These are phyloP conservation scores for Abramis brama DNA, from an alignment of 2,113 vertebrate genomes.

Conservation along the genomic window DNA sequence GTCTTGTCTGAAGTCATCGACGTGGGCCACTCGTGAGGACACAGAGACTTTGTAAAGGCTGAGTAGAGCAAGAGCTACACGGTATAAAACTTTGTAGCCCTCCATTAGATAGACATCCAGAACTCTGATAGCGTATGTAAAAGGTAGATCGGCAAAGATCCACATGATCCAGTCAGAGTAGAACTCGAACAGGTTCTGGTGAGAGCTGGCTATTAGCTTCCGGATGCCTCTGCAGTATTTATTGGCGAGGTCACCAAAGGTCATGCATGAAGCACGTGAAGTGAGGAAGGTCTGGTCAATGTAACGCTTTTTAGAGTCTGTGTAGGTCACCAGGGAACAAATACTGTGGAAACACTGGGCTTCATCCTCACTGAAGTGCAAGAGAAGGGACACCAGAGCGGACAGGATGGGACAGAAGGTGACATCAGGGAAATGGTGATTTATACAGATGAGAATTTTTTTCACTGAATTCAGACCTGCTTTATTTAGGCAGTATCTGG, in stretches of 20 bases:
- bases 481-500: conserved; percentile 82
- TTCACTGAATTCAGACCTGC: conserved; percentile 78
- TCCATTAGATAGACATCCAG: conserved; percentile 85
- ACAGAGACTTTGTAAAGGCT: conserved; percentile 80
- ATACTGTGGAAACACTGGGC: conserved; percentile 84
- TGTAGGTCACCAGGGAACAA: conserved; percentile 80
- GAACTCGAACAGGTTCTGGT: conserved; percentile 84
- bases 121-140: conserved; percentile 81
- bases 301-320: conserved; percentile 79
- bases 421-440: conserved; percentile 79
- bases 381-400: conserved; percentile 80
- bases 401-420: conserved; percentile 84
- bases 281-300: conserved; percentile 85
- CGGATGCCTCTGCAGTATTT: conserved; percentile 85
- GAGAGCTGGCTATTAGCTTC: conserved; percentile 80
- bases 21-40: conserved; percentile 72
- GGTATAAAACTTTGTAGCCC: conserved; percentile 89
- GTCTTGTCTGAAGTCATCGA: conserved; percentile 76
- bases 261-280: conserved; percentile 85
- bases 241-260: conserved; percentile 87
- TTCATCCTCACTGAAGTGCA: conserved; percentile 86
- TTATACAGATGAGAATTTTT: conserved; percentile 82
- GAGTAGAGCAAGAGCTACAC: conserved; percentile 82
- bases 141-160: conserved; percentile 86
- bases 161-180: conserved; percentile 88